Evolutionary conservation across 2,888 invertebrate genomes (phyloP), one percentile per base, ranked within the genome.

Genomic region (Aspidiotus destructor): DNA sequence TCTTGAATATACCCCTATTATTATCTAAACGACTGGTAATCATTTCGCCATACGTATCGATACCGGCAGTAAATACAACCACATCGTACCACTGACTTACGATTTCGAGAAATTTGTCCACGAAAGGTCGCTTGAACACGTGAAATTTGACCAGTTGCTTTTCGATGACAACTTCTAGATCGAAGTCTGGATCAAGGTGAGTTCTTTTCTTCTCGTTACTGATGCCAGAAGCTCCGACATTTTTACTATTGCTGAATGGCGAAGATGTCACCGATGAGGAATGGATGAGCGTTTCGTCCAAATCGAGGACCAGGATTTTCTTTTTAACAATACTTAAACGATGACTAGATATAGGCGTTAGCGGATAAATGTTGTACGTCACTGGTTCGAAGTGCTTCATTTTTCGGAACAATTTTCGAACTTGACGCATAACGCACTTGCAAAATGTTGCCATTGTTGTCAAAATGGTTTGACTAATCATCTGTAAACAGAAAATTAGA

Each of bases 21-120:
- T 68, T 68, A 57, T 68, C 68, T 42, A 67, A 60, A 11, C 67
- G 58, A 67, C 60, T 67, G 48, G 67, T 67, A 67, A 67, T 67
- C 15, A 67, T 67, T 67, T 67, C 67, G 15, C 67, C 67, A 17
- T 67, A 67, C 3, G 67, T 60, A 52, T 67, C 67, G 48, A 67
- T 67, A 15, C 67, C 67, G 5, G 67, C 67, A 2, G 67, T 67
- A 41, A 67, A 67, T 8, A 67, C 60, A 15, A 67, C 67, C 16
- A 67, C 67, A n/a, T 67, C 60, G 52, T 67, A 67, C 67, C 67
- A 67, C 17, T 67, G 67, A 41, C 67, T 67, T 40, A 67, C 67
- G 41, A 67, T 67, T 60, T 67, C 67, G 11, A 67, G 52, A 44
- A 67, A 67, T 60, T 60, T 67, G 15, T 67, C 67, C 1, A 67